Conservation (phyloP, 2,888 invertebrate genomes). For the Hoplodrina blanda region DNA sequence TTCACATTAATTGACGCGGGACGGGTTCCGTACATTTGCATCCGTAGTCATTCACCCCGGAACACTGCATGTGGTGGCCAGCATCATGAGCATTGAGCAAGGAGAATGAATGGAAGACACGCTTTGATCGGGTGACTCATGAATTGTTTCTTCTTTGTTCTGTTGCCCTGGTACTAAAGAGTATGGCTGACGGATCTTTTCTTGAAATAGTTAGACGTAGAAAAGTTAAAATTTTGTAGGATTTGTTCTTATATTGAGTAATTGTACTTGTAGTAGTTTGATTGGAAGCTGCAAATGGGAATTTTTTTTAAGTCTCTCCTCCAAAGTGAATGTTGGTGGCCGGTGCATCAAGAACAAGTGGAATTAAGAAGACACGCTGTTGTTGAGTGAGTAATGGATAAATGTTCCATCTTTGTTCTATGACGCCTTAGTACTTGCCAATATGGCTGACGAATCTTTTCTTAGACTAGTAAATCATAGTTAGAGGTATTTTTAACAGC, state of each 20-base stretch:
- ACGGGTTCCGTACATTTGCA: constrained; percentile 80
- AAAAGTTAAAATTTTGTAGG: too few species aligned
- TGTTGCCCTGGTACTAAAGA: constrained; percentile 22
- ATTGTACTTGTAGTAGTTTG: too few species aligned
- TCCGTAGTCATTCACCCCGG: constrained; percentile 79
- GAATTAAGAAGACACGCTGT: not conserved
- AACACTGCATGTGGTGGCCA: constrained; percentile 52
- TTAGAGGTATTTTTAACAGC: too few species aligned
- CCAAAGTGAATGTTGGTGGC: too few species aligned
- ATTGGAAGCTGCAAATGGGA: too few species aligned
- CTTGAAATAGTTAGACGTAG: not conserved
- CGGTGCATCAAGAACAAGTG: not conserved
- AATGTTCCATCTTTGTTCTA: not conserved
- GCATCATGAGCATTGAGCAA: constrained; percentile 46
- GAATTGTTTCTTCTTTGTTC: constrained; percentile 38
- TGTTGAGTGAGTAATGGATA: too few species aligned
- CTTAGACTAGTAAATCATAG: not conserved
- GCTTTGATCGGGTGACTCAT: constrained; percentile 43
- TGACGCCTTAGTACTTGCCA: not conserved
- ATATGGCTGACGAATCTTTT: not conserved
- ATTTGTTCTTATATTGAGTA: too few species aligned
- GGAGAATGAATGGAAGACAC: constrained; percentile 47
- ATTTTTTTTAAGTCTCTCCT: too few species aligned
- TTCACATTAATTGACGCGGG: constrained; percentile 72
- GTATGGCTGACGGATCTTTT: not conserved